Conservation (phyloP, 2,113 vertebrate species). For the Fregata magnificens region DNA sequence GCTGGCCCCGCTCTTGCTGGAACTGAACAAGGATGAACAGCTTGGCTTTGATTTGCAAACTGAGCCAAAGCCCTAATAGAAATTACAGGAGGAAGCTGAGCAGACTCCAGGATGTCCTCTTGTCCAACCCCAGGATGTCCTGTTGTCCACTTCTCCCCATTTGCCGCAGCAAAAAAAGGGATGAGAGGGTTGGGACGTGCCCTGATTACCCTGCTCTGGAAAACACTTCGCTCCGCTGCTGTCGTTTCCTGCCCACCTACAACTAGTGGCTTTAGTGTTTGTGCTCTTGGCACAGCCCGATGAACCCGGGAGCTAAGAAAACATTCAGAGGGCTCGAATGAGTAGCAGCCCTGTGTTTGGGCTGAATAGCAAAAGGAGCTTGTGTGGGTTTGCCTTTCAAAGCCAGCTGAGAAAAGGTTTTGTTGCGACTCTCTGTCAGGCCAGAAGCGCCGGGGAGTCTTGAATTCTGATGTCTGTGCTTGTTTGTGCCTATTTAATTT, state of each 20-base stretch:
- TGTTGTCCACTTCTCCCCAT: neutral
- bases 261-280: neutral
- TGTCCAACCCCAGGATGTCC: neutral
- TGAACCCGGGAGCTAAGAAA: neutral
- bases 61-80: neutral
- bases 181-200: neutral
- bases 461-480: conserved; percentile 14
- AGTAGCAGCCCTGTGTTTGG: conserved; percentile 52
- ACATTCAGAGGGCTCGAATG: neutral
- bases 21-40: neutral
- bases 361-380: conserved; percentile 50
- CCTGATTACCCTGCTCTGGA: neutral
- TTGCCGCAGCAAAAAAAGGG: neutral
- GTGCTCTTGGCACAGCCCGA: neutral
- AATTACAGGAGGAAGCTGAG: neutral
- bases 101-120: neutral
- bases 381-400: conserved; percentile 61
- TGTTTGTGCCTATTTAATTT: neutral
- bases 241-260: conserved; percentile 24
- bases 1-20: neutral
- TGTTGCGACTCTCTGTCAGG: neutral
- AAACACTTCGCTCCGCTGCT: neutral
- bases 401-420: conserved; percentile 7
- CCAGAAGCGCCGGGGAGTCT: neutral
- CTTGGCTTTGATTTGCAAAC: neutral